Base-by-base conservation (phyloP, 2,888 invertebrate species). In the Allophyes oxyacanthae region DNA sequence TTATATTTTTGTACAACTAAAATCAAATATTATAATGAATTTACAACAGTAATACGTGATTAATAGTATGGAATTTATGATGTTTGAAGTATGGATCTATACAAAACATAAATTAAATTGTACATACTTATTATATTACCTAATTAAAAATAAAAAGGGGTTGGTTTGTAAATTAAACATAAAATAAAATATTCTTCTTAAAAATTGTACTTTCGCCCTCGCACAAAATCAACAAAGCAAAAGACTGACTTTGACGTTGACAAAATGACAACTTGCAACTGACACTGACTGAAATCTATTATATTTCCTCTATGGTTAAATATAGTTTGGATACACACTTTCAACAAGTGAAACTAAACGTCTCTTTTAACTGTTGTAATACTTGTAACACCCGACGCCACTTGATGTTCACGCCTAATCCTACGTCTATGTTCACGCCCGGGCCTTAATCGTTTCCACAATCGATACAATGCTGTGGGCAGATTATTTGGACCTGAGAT, bases 91-190 rank as follows among this genome's bases (percentile, higher is more conserved):
- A 49, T 34, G 7, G 37, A 10, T 46, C 50, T 34, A 41, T 44
- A 32, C 30, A 36, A 15, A 28, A 15, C 30, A 34, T 55, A 46
- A 62, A 43, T 34, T 13, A 41, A 55, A 40, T 43, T 50, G 28
- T 44, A 44, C 20, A 57, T 33, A 46, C 42, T 50, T 58, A 42
- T 64, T 52, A 11, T 58, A 52, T 66, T 64, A 70, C 66, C 70
- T 70, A 66, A 70, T 58, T 11, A 51, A 66, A 64, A 49, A 2
- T 45, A 64, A 66, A n/a, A 52, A 40, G 6, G 28, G 20, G 38
- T 56, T 25, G 13, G 14, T 20, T 36, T 58, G 33, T 38, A 66
- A 42, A 42, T 41, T 50, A 58, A 70, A 70, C 44, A 52, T 55
- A 69, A 64, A 58, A 52, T 56, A 37, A 48, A 59, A 64, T 53